Percentiles rank a stretch among this genome's conserved stretches.
Evolutionary conservation across 2,888 invertebrate genomes (phyloP).

Genomic region (Eueremaeus valkanovi): DNA sequence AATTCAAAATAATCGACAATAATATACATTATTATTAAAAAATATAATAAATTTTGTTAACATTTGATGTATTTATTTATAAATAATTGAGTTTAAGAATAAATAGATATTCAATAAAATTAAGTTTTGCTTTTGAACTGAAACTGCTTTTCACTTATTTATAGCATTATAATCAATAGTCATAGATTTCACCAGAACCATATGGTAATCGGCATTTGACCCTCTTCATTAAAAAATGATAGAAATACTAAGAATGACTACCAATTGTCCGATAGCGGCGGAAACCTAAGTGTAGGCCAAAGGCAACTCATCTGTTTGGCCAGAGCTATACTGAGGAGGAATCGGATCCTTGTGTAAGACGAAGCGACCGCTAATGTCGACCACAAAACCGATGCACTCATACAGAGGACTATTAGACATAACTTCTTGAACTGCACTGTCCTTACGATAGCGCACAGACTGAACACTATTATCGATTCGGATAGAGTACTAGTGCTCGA

Average conservation of each 20-base stretch:
- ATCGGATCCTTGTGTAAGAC: constrained; percentile 72
- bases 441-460: constrained; percentile 55
- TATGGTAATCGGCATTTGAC: too few relatives aligned
- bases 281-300: constrained; percentile 84
- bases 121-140: too few relatives aligned
- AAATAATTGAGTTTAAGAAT: background rate
- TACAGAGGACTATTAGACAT: constrained; percentile 74
- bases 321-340: constrained; percentile 76
- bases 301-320: constrained; percentile 84
- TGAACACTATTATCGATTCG: too few relatives aligned
- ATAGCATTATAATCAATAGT: too few relatives aligned
- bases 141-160: too few relatives aligned
- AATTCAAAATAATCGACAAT: too few relatives aligned
- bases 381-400: constrained; percentile 61
- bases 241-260: too few relatives aligned
- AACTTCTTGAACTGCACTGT: constrained; percentile 66
- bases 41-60: background rate
- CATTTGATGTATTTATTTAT: constrained; percentile 1
- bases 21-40: too few relatives aligned
- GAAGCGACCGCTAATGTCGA: constrained; percentile 95
- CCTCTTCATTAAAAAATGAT: too few relatives aligned
- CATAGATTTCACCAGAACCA: too few relatives aligned
- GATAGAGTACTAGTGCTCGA: too few relatives aligned
- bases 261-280: constrained; percentile 68
- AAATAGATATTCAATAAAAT: background rate